Evolutionary conservation across 2,888 invertebrate species (phyloP), one percentile per base, ranked within the genome.

Genomic region (Drosophila lutescens): DNA sequence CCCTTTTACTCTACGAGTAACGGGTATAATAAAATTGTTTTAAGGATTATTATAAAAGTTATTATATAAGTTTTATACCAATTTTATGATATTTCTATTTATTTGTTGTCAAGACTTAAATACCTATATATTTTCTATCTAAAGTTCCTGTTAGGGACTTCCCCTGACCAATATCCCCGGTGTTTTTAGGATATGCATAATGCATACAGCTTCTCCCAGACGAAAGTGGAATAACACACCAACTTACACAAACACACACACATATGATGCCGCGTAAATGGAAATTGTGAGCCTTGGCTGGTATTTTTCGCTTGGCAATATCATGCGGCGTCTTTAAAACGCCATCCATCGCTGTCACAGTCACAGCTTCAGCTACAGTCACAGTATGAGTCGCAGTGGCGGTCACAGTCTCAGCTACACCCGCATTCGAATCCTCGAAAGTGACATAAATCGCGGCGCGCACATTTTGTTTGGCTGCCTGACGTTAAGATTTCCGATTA

Each of bases 401-500:
- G 62, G 36, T 41, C 49, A 6, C 60, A 61, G 38, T 49, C 34
- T 10, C 67, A 73, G n/a, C 55, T 50, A 36, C 69, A 68, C 32
- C 66, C 72, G 50, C 77, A 73, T 51, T 54, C 20, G 40, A 55
- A 40, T 30, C 55, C 43, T 17, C 17, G 36, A 67, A 67, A 71
- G 62, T 56, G 72, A 32, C 63, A 71, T 71, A 71, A 71, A 72
- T 71, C 71, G 71, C 71, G 56, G 73, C 17, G 17, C 34, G 47
- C 26, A 49, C 65, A 76, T 76, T 75, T 66, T 75, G 67, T 56
- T 56, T 71, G 62, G 46, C 53, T 58, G 72, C 74, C 69, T 67
- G 65, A 69, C 70, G 76, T 70, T 76, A 80, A 83, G 79, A 79
- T 81, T 84, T 84, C 76, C 79, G 77, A 79, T 81, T 81, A 79